A percentile compares a stretch with the other conserved stretches of the same genome.
These are phyloP conservation scores for Callocephalon fimbriatum DNA, from an alignment of 2,113 vertebrate species.

Conservation along the genomic window DNA sequence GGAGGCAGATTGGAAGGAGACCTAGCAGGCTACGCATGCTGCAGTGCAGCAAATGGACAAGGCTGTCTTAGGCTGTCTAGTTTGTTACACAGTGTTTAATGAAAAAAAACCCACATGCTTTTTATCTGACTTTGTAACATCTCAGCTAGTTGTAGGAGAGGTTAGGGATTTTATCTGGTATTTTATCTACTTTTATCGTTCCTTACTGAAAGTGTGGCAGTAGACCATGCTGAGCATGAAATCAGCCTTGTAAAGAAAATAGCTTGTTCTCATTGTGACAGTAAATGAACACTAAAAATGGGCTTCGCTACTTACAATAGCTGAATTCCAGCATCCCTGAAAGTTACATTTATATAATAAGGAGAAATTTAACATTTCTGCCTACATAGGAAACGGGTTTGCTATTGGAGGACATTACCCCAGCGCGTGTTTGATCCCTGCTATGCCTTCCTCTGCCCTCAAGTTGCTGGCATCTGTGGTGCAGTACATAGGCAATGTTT, in stretches of 20 bases:
- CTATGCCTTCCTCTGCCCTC: not conserved
- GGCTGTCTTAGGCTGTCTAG: not conserved
- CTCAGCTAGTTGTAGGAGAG: not conserved
- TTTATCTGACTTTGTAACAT: not conserved
- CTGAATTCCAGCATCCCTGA: not conserved
- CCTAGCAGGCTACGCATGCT: not conserved
- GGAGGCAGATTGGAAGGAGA: not conserved
- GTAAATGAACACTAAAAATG: not conserved
- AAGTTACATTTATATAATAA: not conserved
- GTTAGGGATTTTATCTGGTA: not conserved
- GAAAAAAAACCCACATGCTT: rapidly evolving
- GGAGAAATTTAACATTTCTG: not conserved
- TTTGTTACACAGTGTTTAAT: not conserved
- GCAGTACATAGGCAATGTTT: not conserved
- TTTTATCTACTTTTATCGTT: not conserved
- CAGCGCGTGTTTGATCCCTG: not conserved
- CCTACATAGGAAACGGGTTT: not conserved
- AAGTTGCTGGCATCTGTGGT: not conserved
- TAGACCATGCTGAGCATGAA: not conserved
- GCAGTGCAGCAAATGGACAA: not conserved
- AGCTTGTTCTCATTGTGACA: not conserved
- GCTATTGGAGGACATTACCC: rapidly evolving
- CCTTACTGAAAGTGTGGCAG: rapidly evolving
- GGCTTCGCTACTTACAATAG: not conserved
- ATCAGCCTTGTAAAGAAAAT: not conserved